Evolutionary conservation across 2,888 invertebrate species (phyloP).

Genomic region (Heteromurus nitidus): DNA sequence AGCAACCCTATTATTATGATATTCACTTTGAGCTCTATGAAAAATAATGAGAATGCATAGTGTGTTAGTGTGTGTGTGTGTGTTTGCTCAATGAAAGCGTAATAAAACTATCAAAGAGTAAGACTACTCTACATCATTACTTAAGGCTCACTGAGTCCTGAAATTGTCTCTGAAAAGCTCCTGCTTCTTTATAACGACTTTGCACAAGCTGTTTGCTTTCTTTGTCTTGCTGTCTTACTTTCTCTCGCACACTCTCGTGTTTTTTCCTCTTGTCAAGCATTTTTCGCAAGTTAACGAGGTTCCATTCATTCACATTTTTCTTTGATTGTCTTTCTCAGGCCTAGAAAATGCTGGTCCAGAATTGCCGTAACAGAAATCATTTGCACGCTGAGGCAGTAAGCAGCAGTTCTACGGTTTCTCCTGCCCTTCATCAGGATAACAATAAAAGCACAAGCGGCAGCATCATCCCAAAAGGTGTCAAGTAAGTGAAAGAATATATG

Average conservation of each 20-base stretch:
- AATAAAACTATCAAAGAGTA: not conserved
- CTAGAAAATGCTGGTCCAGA: constrained; percentile 73
- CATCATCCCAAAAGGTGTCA: constrained; percentile 41
- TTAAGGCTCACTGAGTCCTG: not conserved
- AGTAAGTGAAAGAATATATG: constrained; percentile 44
- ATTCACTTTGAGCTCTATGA: constrained; percentile 15
- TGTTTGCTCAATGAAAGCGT: too few relatives aligned
- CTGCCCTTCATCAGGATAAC: constrained; percentile 46
- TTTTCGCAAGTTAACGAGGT: constrained; percentile 10
- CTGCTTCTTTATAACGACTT: too few relatives aligned
- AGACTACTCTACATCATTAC: too few relatives aligned
- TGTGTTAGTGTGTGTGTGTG: too few relatives aligned
- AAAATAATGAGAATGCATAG: not conserved
- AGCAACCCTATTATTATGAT: constrained; percentile 6
- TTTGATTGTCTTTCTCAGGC: constrained; percentile 55
- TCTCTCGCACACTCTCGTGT: not conserved
- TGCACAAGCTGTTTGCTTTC: too few relatives aligned
- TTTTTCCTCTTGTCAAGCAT: not conserved
- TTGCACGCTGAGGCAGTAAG: constrained; percentile 67
- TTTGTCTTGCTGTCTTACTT: not conserved
- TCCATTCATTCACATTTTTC: constrained; percentile 15
- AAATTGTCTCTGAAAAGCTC: constrained; percentile 21
- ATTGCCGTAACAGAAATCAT: constrained; percentile 71
- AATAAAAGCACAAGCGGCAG: constrained; percentile 12
- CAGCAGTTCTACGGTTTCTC: constrained; percentile 54